Base-by-base conservation (phyloP, 2,797 vertebrate species). In the Bradypodion pumilum region DNA sequence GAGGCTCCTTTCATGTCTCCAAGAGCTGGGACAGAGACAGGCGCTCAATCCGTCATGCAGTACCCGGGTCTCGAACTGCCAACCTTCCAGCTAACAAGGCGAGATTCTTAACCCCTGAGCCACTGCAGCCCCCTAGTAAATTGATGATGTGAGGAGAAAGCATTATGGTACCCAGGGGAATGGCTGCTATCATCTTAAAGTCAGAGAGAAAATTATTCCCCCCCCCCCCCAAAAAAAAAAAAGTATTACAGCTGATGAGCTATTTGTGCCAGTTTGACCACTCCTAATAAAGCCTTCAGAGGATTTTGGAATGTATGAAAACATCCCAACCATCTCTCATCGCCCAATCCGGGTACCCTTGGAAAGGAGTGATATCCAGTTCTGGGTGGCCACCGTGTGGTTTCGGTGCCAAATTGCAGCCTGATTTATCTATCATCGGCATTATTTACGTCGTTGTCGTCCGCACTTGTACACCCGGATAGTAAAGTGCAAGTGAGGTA, bases 381-480 rank as follows among this genome's bases (percentile, higher is more conserved):
- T 65, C 62, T 84, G 10, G 46, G 65, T 44, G 2, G 60, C 60
- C 69, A 78, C 42, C 83, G 65, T 40, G 76, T 66, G 83, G 76
- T 52, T 56, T 65, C 21, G 42, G 25, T 37, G 21, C 32, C 40
- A 65, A 62, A 52, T 37, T 60, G 32, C 70, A 63, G 4, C n/a
- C 42, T 59, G 12, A 32, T 19, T 74, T 35, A 3, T 32, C 35
- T 5, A 49, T 37, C 9, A 42, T 23, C 5, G 72, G 27, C 9
- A 52, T 37, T 4, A 74, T 52, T 37, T 52, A 56, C 15, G 19
- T n/a, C n/a, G n/a, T 56, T 56, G 52, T 52, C 7, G 42, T 79
- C 32, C 4, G 15, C 21, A 35, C 32, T 10, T 65, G 12, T 12
- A 49, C 46, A 49, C 13, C 16, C 10, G 27, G 59, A 5, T n/a